Conservation (phyloP, 2,797 vertebrate genomes). For the Microhierax caerulescens region DNA sequence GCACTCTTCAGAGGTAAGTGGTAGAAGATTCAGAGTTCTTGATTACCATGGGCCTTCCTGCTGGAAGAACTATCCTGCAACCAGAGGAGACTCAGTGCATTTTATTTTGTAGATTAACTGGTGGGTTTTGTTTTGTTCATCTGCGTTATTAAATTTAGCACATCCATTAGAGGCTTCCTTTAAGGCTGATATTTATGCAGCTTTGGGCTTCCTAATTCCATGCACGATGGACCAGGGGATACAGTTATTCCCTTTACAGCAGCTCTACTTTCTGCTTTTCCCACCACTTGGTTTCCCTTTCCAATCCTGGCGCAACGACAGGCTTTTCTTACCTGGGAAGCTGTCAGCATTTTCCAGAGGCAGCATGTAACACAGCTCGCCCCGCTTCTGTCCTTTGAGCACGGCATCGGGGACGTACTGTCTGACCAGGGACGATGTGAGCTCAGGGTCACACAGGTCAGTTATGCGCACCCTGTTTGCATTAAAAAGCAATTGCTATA, state of each 20-base stretch:
- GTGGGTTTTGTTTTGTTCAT: background rate
- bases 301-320: background rate
- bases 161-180: background rate
- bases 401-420: slow-evolving; percentile 81
- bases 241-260: background rate
- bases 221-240: background rate
- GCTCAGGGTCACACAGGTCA: slow-evolving; percentile 78
- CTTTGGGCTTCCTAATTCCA: background rate
- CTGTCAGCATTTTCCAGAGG: slow-evolving; percentile 85
- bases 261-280: background rate
- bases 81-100: background rate
- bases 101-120: background rate
- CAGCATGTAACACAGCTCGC: slow-evolving; percentile 85
- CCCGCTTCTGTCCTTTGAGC: slow-evolving; percentile 77
- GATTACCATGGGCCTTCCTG: background rate
- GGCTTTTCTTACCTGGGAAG: slow-evolving; percentile 84
- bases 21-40: background rate
- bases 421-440: slow-evolving; percentile 78
- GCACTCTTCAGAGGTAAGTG: rapidly evolving
- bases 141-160: background rate
- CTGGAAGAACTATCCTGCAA: background rate
- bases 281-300: background rate
- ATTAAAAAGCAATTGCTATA: background rate
- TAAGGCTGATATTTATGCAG: background rate
- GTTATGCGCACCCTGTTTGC: slow-evolving; percentile 81